phyloP scores from a whole-genome alignment of 2,888 invertebrate species.

The Neoitamus cyanurus region DNA sequence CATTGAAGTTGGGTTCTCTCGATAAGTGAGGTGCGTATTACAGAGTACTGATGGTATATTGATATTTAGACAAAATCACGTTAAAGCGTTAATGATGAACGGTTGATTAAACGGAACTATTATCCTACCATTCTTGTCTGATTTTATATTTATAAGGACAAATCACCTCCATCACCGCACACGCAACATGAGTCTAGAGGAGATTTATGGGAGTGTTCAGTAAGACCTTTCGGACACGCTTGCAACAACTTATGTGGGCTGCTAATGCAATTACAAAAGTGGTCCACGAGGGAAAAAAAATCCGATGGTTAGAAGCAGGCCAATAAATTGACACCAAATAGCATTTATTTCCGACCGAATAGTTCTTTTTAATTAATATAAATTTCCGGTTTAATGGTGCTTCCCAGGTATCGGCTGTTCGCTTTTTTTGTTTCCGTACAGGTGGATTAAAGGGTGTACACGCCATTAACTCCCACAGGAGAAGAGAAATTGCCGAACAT shows the following conservation, averaged over 20 bases:
- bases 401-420: background rate
- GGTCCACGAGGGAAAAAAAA: background rate
- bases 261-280: background rate
- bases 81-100: background rate
- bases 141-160: background rate
- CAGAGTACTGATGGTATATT: no score
- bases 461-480: conserved; percentile 40
- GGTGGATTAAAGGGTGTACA: conserved; percentile 36
- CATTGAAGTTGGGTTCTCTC: no score
- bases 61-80: background rate
- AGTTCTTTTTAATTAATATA: conserved; percentile 3
- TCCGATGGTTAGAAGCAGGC: background rate
- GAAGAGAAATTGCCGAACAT: conserved; percentile 38
- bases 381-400: conserved; percentile 13
- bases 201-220: background rate
- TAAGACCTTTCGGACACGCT: background rate
- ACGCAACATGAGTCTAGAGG: background rate
- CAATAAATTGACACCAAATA: conserved; percentile 18
- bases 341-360: conserved; percentile 14
- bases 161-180: background rate
- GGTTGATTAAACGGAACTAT: background rate
- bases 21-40: no score
- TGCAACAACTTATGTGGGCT: background rate
- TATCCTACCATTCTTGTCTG: background rate
- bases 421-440: background rate